These are phyloP conservation scores for Sparidentex hasta DNA, from an alignment of 2,797 vertebrate genomes.

Conservation along the genomic window DNA sequence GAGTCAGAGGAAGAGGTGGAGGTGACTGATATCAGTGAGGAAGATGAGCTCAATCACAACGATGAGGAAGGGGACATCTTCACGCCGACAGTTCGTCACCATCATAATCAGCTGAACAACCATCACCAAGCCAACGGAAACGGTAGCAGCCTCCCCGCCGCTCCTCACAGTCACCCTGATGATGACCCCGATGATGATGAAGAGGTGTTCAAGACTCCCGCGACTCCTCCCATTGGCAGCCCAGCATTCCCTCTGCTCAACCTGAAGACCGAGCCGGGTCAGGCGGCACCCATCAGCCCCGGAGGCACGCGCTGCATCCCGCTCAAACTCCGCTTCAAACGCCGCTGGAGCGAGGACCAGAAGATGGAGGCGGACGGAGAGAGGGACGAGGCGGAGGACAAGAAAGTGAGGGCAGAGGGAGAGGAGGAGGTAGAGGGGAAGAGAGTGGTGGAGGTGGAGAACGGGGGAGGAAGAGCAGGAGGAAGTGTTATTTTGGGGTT, in stretches of 20 bases:
- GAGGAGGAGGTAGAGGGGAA: constrained; percentile 50
- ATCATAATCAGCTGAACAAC: constrained; percentile 42
- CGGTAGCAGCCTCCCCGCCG: constrained; percentile 23
- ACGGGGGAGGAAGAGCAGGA: constrained; percentile 56
- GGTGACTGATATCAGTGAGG: constrained; percentile 94
- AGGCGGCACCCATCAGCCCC: constrained; percentile 78
- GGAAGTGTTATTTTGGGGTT: constrained; percentile 65
- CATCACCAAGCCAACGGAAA: constrained; percentile 61
- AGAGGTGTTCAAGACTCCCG: constrained; percentile 93
- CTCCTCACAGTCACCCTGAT: constrained; percentile 30
- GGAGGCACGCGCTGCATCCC: constrained; percentile 90
- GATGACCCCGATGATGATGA: constrained; percentile 86
- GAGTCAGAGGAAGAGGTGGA: constrained; percentile 92
- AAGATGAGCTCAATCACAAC: constrained; percentile 73
- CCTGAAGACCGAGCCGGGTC: constrained; percentile 83
- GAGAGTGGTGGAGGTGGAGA: constrained; percentile 44
- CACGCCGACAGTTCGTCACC: constrained; percentile 44
- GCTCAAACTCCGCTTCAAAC: constrained; percentile 93
- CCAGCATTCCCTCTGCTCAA: constrained; percentile 67
- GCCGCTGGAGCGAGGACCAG: constrained; percentile 96
- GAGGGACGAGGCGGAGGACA: constrained; percentile 87
- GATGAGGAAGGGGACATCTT: constrained; percentile 73
- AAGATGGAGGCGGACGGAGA: constrained; percentile 89
- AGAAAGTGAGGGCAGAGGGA: constrained; percentile 81
- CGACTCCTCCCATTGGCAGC: constrained; percentile 75